phyloP scores from a whole-genome alignment of 2,888 invertebrate species.

The Lomographa bimaculata region DNA sequence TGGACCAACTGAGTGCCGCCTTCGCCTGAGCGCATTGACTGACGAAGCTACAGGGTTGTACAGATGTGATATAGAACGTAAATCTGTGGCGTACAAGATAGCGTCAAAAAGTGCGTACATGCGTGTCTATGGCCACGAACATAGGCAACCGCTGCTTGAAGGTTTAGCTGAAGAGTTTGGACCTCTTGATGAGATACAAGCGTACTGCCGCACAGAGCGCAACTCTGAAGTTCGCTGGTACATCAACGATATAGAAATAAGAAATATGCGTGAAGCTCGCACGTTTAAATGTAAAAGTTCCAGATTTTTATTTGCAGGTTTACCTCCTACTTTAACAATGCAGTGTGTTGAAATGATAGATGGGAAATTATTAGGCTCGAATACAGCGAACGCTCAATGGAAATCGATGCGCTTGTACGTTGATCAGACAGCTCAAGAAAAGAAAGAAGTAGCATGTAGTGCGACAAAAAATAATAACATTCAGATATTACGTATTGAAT shows the following conservation, averaged over 20 bases:
- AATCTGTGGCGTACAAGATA: slow-evolving; percentile 64
- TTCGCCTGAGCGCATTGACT: slow-evolving; percentile 61
- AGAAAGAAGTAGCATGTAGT: slow-evolving; percentile 6
- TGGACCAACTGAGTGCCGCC: slow-evolving; percentile 62
- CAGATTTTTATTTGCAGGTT: slow-evolving; percentile 63
- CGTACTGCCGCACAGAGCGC: slow-evolving; percentile 61
- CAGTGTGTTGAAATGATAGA: slow-evolving; percentile 78
- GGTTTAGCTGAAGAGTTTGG: slow-evolving; percentile 61
- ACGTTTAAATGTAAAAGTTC: slow-evolving; percentile 52
- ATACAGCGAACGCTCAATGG: slow-evolving; percentile 59
- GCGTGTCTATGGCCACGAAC: slow-evolving; percentile 61
- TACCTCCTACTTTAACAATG: slow-evolving; percentile 71
- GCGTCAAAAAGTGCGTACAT: slow-evolving; percentile 61
- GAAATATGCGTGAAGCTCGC: slow-evolving; percentile 52
- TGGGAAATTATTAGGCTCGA: slow-evolving; percentile 72
- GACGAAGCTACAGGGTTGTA: slow-evolving; percentile 70
- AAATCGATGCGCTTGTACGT: slow-evolving; percentile 23
- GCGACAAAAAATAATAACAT: too few species aligned
- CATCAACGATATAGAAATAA: slow-evolving; percentile 61
- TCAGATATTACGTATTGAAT: too few species aligned
- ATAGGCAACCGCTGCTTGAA: slow-evolving; percentile 60
- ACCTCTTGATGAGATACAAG: slow-evolving; percentile 63
- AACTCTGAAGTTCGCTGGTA: slow-evolving; percentile 70
- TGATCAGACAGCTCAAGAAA: slow-evolving; percentile 13
- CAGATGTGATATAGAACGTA: slow-evolving; percentile 70